Percentiles rank a stretch among this genome's conserved stretches.
phyloP scores from a whole-genome alignment of 23 tunicate species.

The Trididemnum clinides region DNA sequence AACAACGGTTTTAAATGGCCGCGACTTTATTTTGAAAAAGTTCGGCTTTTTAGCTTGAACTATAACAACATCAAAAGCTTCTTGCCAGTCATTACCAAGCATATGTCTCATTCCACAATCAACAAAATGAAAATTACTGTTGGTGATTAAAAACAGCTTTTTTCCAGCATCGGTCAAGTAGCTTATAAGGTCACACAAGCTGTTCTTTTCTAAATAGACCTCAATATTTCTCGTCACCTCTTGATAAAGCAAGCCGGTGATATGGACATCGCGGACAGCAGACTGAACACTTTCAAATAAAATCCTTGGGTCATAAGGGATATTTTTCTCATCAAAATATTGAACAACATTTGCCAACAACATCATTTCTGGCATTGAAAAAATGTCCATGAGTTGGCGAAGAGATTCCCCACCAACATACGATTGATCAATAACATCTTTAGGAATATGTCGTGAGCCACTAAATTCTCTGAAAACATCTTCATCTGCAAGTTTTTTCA shows the following conservation, averaged over 20 bases:
- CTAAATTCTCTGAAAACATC: constrained; percentile 38
- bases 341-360: constrained; percentile 87
- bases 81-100: constrained; percentile 81
- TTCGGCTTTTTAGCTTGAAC: constrained; percentile 93
- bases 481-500: constrained; percentile 45
- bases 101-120: constrained; percentile 82
- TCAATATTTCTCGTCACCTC: constrained; percentile 69
- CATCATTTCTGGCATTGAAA: constrained; percentile 95
- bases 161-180: constrained; percentile 42
- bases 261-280: constrained; percentile 72
- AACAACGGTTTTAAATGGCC: constrained; percentile 60
- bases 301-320: constrained; percentile 75
- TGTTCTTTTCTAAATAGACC: constrained; percentile 59
- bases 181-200: constrained; percentile 48
- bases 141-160: constrained; percentile 83
- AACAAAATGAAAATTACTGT: constrained; percentile 80
- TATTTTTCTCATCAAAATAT: constrained; percentile 39
- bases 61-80: constrained; percentile 93
- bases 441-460: constrained; percentile 80
- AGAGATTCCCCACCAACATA: constrained; percentile 63
- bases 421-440: constrained; percentile 75
- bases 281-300: constrained; percentile 77
- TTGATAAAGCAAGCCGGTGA: constrained; percentile 45
- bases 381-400: constrained; percentile 84
- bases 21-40: constrained; percentile 61